These are phyloP conservation scores for Thalassophryne amazonica DNA, from an alignment of 2,797 vertebrate genomes.

Conservation along the genomic window DNA sequence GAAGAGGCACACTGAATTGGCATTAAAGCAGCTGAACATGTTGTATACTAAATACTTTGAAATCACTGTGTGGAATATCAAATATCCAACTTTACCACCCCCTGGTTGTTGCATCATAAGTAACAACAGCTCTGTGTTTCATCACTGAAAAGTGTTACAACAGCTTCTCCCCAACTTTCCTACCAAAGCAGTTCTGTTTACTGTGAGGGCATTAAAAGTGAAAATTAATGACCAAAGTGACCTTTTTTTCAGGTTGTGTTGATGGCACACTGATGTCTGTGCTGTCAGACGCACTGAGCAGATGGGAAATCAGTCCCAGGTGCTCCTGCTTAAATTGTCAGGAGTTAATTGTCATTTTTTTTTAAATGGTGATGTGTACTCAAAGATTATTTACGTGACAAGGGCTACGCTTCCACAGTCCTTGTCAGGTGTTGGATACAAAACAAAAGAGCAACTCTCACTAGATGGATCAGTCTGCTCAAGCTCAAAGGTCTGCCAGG, in stretches of 20 bases:
- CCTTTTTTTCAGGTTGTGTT: constrained; percentile 2
- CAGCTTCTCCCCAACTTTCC: not conserved
- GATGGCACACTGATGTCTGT: not conserved
- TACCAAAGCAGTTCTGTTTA: not conserved
- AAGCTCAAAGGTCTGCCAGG: too few species aligned
- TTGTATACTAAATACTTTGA: not conserved
- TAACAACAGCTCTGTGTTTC: not conserved
- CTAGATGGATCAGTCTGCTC: too few species aligned
- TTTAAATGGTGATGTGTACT: not conserved
- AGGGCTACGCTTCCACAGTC: not conserved
- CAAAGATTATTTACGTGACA: not conserved
- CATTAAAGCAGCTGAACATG: constrained; percentile 15
- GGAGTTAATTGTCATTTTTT: constrained; percentile 6
- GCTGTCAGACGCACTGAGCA: constrained; percentile 6
- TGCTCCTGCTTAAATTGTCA: constrained; percentile 18
- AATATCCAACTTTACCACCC: too few species aligned
- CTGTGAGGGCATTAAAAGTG: not conserved
- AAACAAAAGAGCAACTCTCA: too few species aligned
- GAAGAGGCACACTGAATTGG: constrained; percentile 26
- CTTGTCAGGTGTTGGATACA: not conserved
- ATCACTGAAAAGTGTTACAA: not conserved
- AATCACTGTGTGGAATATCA: not conserved
- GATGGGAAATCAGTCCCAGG: constrained; percentile 1
- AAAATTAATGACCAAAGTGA: not conserved
- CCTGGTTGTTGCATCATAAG: not conserved